A percentile compares a stretch with the other conserved stretches of the same genome.
These are phyloP conservation scores for Pharmacophagus antenor DNA, from an alignment of 2,888 invertebrate species.

Conservation along the genomic window DNA sequence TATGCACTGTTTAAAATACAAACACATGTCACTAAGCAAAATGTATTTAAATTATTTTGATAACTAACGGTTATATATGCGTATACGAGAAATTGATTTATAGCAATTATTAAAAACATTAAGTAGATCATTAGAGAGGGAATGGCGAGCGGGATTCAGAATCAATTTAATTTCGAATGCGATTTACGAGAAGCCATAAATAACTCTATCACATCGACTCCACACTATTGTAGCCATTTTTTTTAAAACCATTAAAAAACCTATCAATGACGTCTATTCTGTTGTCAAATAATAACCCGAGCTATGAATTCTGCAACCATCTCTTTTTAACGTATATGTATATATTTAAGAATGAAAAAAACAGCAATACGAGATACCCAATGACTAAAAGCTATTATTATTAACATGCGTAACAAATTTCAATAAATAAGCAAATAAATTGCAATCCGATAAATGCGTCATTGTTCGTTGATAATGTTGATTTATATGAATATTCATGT, in stretches of 20 bases:
- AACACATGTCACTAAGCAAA: no score
- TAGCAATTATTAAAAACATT: constrained; percentile 64
- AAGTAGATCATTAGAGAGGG: constrained; percentile 58
- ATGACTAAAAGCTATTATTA: constrained; percentile 33
- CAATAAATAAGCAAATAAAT: constrained; percentile 79
- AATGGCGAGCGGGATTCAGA: constrained; percentile 63
- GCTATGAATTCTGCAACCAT: constrained; percentile 43
- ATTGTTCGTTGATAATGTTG: constrained; percentile 69
- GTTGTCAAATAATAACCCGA: constrained; percentile 63
- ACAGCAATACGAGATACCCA: constrained; percentile 6
- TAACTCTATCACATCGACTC: constrained; percentile 63
- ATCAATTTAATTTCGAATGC: constrained; percentile 72
- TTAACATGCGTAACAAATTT: constrained; percentile 75
- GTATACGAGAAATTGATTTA: neutral
- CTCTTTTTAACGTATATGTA: constrained; percentile 51
- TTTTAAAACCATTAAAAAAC: constrained; percentile 78
- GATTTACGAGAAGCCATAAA: constrained; percentile 77
- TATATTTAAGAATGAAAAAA: neutral
- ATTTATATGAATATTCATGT: constrained; percentile 80
- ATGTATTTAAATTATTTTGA: no score
- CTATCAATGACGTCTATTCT: constrained; percentile 71
- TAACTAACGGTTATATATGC: no score
- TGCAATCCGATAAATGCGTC: constrained; percentile 69
- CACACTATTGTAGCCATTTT: constrained; percentile 73
- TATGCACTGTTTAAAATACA: no score